phyloP scores from a whole-genome alignment of 2,113 vertebrate species.

The Chlorodrepanis virens region DNA sequence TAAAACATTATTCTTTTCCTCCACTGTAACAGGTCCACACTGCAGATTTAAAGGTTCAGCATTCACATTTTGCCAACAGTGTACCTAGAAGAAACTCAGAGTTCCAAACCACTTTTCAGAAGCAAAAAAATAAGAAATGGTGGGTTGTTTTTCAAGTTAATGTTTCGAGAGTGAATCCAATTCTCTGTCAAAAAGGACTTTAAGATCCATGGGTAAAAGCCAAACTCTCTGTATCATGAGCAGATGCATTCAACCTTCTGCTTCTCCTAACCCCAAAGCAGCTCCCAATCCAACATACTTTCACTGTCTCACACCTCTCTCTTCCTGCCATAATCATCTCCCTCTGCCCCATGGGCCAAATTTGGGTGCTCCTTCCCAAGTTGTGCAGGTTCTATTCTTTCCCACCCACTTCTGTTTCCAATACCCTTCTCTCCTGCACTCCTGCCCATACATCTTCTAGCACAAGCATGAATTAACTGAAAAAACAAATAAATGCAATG shows the following conservation, averaged over 20 bases:
- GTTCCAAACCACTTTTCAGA: not conserved
- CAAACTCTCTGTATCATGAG: not conserved
- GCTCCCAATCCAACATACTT: not conserved
- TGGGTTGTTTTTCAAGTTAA: not conserved
- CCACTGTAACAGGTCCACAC: rapidly evolving
- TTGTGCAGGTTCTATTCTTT: not conserved
- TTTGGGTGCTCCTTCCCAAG: not conserved
- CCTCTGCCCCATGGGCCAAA: not conserved
- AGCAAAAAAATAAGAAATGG: not conserved
- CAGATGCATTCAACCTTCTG: conserved; percentile 20
- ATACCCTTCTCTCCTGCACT: not conserved
- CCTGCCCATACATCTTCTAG: rapidly evolving
- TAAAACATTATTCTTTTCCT: not conserved
- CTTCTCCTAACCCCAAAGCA: not conserved
- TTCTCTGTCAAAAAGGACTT: not conserved
- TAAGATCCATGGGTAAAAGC: not conserved
- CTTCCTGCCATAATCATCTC: not conserved
- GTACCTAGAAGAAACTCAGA: not conserved
- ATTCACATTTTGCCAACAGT: not conserved
- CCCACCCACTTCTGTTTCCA: not conserved
- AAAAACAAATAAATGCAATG: not conserved
- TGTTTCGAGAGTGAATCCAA: not conserved
- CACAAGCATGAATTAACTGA: not conserved
- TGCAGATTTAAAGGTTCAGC: not conserved
- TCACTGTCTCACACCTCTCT: not conserved